These are phyloP conservation scores for Drosophila ercepeae DNA, from an alignment of 1,140 invertebrate species.

Conservation along the genomic window DNA sequence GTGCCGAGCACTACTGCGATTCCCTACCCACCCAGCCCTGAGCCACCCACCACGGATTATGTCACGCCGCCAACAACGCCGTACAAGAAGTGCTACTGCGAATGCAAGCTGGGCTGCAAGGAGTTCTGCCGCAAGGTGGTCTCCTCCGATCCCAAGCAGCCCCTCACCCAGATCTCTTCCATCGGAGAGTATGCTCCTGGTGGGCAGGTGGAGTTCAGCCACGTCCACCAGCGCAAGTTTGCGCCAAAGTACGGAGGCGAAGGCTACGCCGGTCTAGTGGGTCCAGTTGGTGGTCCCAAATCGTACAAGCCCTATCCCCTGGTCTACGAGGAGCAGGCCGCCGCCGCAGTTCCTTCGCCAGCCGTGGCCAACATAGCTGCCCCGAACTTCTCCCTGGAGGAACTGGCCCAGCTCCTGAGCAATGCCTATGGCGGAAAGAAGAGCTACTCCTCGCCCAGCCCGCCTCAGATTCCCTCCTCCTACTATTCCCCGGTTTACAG, in stretches of 20 bases:
- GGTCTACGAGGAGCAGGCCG: conserved; percentile 39
- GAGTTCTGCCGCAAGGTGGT: conserved; percentile 76
- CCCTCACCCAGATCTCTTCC: conserved; percentile 68
- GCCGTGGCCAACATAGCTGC: conserved; percentile 46
- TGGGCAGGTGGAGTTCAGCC: conserved; percentile 63
- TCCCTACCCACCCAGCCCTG: background rate
- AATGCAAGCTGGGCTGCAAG: conserved; percentile 78
- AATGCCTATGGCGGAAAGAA: conserved; percentile 56
- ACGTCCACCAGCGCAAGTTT: conserved; percentile 63
- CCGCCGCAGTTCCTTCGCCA: conserved; percentile 22
- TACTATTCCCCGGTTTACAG: conserved; percentile 51
- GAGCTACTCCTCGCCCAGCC: conserved; percentile 31
- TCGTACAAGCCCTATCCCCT: conserved; percentile 54
- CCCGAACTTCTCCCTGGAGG: conserved; percentile 70
- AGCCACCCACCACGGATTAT: background rate
- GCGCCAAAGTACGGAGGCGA: conserved; percentile 48
- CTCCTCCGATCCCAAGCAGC: conserved; percentile 49
- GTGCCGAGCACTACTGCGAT: conserved; percentile 1
- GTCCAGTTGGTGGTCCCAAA: conserved; percentile 18
- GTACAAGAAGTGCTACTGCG: conserved; percentile 75
- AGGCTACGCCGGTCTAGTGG: conserved; percentile 16
- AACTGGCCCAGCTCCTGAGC: conserved; percentile 66
- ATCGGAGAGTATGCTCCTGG: conserved; percentile 59
- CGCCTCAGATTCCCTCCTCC: conserved; percentile 14
- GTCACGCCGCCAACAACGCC: background rate